These are phyloP conservation scores for Cydia fagiglandana DNA, from an alignment of 1,140 invertebrate species.

Conservation along the genomic window DNA sequence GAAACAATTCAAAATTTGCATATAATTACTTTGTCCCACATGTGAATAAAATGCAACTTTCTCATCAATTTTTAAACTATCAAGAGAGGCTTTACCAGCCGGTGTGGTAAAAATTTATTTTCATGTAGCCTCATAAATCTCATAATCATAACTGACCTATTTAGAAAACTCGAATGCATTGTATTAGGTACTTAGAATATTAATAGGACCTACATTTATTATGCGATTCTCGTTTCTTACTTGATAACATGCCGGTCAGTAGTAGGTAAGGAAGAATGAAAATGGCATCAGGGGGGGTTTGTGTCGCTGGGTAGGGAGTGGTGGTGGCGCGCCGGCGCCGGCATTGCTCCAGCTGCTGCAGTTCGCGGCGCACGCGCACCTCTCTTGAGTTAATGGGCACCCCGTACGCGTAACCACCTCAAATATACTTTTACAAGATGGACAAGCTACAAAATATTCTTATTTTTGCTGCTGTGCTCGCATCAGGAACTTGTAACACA, in stretches of 20 bases:
- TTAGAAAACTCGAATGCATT: too few species aligned
- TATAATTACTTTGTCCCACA: too few species aligned
- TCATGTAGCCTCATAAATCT: too few species aligned
- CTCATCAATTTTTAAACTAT: too few species aligned
- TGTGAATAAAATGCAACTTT: too few species aligned
- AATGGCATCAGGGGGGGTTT: neutral
- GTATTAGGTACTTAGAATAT: too few species aligned
- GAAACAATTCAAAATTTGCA: too few species aligned
- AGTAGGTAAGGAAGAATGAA: neutral
- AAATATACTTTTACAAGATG: constrained; percentile 48
- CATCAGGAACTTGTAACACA: constrained; percentile 62
- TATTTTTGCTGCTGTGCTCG: constrained; percentile 53
- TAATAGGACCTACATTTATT: too few species aligned
- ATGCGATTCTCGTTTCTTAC: too few species aligned
- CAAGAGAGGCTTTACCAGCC: too few species aligned
- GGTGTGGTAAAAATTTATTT: too few species aligned
- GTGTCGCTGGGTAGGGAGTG: neutral
- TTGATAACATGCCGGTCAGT: neutral
- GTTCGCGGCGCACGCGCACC: constrained; percentile 43
- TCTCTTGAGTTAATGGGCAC: neutral
- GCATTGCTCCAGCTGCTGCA: constrained; percentile 54
- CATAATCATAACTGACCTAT: too few species aligned
- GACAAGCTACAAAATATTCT: constrained; percentile 54
- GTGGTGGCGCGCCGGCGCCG: constrained; percentile 1
- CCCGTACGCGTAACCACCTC: constrained; percentile 9